These are phyloP conservation scores for Onychomys leucogaster DNA, from an alignment of 2,797 vertebrate genomes.

Conservation along the genomic window DNA sequence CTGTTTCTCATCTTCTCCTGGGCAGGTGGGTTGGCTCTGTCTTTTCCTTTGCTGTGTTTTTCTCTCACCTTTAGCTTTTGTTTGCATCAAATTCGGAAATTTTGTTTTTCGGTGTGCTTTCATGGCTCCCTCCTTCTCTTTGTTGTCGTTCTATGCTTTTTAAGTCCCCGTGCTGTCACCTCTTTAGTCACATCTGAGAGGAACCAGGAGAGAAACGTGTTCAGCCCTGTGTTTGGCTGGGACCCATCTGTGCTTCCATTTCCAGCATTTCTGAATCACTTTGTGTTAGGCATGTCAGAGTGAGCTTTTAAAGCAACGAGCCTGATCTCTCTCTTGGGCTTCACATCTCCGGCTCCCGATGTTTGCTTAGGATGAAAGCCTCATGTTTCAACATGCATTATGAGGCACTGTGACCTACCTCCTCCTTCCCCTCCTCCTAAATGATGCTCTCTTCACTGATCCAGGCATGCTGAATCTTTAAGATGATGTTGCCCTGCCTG, in stretches of 20 bases:
- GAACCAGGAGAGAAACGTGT: slow-evolving; percentile 10
- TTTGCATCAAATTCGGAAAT: not conserved
- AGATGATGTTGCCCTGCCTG: not conserved
- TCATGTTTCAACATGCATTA: not conserved
- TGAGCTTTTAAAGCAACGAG: not conserved
- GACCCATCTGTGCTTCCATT: not conserved
- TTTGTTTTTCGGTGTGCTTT: not conserved
- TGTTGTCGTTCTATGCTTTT: not conserved
- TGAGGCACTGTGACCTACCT: not conserved
- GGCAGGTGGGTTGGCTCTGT: too few relatives aligned
- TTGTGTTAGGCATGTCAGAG: slow-evolving; percentile 1
- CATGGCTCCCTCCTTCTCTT: not conserved
- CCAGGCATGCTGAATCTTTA: not conserved
- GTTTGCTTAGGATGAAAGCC: slow-evolving; percentile 23
- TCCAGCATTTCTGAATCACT: not conserved
- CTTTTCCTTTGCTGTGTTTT: not conserved
- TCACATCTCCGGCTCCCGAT: not conserved
- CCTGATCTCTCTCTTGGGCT: not conserved
- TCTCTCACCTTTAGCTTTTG: not conserved
- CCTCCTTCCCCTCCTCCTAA: not conserved
- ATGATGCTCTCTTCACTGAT: not conserved
- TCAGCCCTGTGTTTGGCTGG: not conserved
- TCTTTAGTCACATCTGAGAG: slow-evolving; percentile 14
- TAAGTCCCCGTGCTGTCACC: not conserved
- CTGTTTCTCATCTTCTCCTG: not conserved